phyloP scores from a whole-genome alignment of 2,888 invertebrate species.

The Lamellibrachia satsuma region DNA sequence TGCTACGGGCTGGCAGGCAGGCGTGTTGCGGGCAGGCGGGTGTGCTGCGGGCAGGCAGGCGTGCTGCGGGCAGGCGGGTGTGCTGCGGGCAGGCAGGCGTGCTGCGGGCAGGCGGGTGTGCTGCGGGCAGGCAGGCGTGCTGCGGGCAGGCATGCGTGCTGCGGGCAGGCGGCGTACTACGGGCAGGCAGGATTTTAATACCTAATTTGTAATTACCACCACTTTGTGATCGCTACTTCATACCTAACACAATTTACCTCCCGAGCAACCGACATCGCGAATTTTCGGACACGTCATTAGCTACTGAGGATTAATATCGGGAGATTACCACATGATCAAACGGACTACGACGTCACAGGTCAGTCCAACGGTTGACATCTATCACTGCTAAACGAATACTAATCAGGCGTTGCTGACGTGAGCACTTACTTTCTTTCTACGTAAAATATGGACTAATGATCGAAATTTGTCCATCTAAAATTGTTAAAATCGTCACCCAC shows the following conservation, averaged over 20 bases:
- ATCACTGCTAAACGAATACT: background rate
- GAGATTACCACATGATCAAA: background rate
- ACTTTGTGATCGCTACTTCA: too few relatives aligned
- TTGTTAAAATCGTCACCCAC: background rate
- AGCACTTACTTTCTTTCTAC: background rate
- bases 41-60: background rate
- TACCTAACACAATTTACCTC: too few relatives aligned
- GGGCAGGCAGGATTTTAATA: too few relatives aligned
- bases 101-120: too few relatives aligned
- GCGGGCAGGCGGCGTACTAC: too few relatives aligned
- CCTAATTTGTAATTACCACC: too few relatives aligned
- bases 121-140: too few relatives aligned
- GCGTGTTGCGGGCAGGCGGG: background rate
- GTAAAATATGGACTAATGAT: background rate
- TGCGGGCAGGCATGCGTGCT: too few relatives aligned
- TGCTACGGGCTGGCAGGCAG: background rate
- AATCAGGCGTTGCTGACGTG: constrained; percentile 9
- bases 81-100: too few relatives aligned
- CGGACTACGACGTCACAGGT: background rate
- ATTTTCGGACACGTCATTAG: background rate
- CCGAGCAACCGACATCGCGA: background rate
- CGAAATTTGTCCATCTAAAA: background rate
- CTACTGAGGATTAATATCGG: background rate
- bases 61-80: too few relatives aligned
- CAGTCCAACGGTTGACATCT: background rate